Evolutionary conservation across 2,888 invertebrate species (phyloP), one percentile per base, ranked within the genome.

Genomic region (Drosophila infuscata): DNA sequence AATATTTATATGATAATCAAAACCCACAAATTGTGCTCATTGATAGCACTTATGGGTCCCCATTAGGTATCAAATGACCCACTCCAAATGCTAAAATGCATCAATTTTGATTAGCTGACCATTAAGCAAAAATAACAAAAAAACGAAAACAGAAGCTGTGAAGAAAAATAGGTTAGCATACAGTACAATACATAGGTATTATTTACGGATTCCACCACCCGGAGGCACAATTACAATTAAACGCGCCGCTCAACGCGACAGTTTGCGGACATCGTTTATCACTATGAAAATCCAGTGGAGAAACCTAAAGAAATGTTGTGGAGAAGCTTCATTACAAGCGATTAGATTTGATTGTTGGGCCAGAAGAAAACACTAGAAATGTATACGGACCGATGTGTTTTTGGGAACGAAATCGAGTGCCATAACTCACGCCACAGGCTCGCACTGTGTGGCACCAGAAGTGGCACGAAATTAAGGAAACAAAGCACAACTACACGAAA

Each of bases 401-500:
- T 56, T 56, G 41, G 61, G 33, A 17, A 33, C 64, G 61, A 71
- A 78, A 81, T 74, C 72, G 74, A 70, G 68, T 33, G 78, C 73
- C 66, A 90, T 88, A 89, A 81, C 71, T 88, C 90, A 90, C 81
- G 73, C 88, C 79, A 73, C 88, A 71, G 89, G 89, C 38, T 46
- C 3, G 15, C 0, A 11, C 25, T 6, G 41, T 29, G 48, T 41
- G 66, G 38, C 46, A 49, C 49, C 46, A 49, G 66, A 52, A 66
- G 74, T 73, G 76, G 61, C 74, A 66, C 60, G 70, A 75, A 83
- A 90, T 86, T 90, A 86, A 83, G 86, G 83, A 91, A 79, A 82
- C 87, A 83, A 83, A 79, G 84, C 84, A 84, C 81, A 88, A 83
- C 88, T 89, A 84, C 88, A 88, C 87, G 89, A 82, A 82, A 85